Evolutionary conservation across 2,797 vertebrate genomes (phyloP).

Genomic region (Nyctalus aviator): DNA sequence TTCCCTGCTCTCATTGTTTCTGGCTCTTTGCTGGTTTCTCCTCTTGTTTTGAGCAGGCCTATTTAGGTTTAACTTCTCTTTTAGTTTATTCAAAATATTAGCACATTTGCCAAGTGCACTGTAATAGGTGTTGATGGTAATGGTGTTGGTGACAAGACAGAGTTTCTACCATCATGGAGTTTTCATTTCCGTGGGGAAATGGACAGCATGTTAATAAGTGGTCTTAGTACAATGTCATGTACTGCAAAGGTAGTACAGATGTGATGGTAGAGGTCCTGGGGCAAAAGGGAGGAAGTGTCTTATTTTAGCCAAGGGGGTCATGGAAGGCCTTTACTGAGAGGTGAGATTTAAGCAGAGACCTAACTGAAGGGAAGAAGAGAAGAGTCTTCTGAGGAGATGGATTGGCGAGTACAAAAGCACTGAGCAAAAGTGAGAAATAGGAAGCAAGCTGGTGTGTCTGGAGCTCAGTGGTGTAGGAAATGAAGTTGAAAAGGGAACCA

Average conservation of each 20-base stretch:
- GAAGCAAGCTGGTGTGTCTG: neutral
- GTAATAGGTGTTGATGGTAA: neutral
- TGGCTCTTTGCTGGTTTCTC: neutral
- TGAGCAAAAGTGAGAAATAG: rapidly evolving
- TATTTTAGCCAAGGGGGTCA: neutral
- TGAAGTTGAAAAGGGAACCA: no score
- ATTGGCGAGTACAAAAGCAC: neutral
- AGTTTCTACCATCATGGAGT: neutral
- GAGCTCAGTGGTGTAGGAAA: neutral
- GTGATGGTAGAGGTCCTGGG: neutral
- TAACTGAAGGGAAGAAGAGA: neutral
- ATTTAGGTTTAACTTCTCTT: neutral
- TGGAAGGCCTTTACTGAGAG: neutral
- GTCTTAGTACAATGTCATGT: no score
- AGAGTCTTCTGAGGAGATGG: neutral
- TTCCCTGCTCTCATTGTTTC: neutral
- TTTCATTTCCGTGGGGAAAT: neutral
- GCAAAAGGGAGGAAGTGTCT: neutral
- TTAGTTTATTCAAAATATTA: constrained; percentile 41
- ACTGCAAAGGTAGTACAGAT: no score
- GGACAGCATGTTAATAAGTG: neutral
- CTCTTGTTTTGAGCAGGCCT: neutral
- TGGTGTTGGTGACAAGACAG: neutral
- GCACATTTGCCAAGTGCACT: neutral
- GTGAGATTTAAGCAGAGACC: neutral